Evolutionary conservation across 2,888 invertebrate species (phyloP), one percentile per base, ranked within the genome.

Genomic region (Leptopilina myrica): DNA sequence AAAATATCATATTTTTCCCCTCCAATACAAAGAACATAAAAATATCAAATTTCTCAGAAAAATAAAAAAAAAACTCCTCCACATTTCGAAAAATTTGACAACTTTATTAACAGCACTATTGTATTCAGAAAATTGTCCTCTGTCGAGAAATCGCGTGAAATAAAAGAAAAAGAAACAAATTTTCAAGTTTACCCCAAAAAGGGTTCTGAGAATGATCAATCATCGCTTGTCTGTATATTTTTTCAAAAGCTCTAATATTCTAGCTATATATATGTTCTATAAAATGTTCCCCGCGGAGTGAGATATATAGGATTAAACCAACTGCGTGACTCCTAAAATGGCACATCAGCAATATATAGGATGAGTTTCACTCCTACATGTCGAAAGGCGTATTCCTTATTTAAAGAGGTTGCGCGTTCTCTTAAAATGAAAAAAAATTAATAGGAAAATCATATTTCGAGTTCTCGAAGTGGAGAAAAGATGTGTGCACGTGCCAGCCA

Each of bases 401-500:
- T 26, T 73, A 73, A 73, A 73, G 73, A 73, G n/a, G 73, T 53
- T 15, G 53, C 53, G 33, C 53, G 33, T 73, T 49, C 69, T 69
- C 73, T 33, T 33, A 33, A 33, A 33, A 33, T 5, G 33, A 33
- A 33, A 5, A 33, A 73, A 73, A 53, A 73, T 53, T 56, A 73
- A 73, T 33, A 53, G 53, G 64, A 76, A 76, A 76, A 76, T 76
- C 62, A 76, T 62, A 43, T 62, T 62, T 76, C 64, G 43, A 8
- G 46, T 76, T 46, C 33, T 49, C 56, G 53, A 40, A 59, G 33
- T 2, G 33, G 33, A 33, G 33, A 33, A 33, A 33, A 76, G 76
- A 76, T 15, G 65, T 6, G 73, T 33, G 79, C 81, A 78, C 81
- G 81, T 82, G 80, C 79, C 80, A 33, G 80, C 76, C 81, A 82